Evolutionary conservation across 35 echinoderm and acorn worm species (phyloP).

Genomic region (Heliocidaris erythrogramma): DNA sequence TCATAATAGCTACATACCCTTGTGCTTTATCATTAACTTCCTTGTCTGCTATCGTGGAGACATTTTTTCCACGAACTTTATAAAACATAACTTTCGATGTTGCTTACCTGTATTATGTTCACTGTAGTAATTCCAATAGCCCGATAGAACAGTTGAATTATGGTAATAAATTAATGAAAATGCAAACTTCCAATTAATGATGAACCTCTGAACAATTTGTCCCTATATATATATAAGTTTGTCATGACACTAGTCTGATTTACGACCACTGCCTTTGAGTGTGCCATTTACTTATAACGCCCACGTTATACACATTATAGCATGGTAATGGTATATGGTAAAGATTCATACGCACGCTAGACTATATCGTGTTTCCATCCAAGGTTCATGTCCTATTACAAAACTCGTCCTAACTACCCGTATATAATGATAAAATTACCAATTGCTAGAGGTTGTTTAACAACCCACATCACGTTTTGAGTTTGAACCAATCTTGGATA

Average conservation of each 20-base stretch:
- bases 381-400: background rate
- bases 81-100: background rate
- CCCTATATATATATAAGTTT: background rate
- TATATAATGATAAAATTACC: slow-evolving; percentile 3
- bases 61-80: too few relatives aligned
- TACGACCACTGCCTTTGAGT: background rate
- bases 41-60: too few relatives aligned
- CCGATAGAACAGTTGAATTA: background rate
- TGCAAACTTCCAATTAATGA: background rate
- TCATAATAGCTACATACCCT: too few relatives aligned
- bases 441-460: background rate
- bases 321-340: background rate
- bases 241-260: background rate
- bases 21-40: too few relatives aligned
- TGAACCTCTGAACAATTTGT: background rate
- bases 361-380: background rate
- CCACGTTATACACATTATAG: background rate
- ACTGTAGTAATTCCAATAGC: background rate
- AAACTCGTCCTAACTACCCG: background rate
- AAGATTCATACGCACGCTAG: background rate
- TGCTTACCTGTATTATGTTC: background rate
- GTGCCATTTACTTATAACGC: background rate
- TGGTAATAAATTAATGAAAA: background rate
- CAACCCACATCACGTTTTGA: background rate
- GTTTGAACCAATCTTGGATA: too few relatives aligned